Conservation (phyloP, 2,113 vertebrate genomes). For the Chaetodon trifascialis region DNA sequence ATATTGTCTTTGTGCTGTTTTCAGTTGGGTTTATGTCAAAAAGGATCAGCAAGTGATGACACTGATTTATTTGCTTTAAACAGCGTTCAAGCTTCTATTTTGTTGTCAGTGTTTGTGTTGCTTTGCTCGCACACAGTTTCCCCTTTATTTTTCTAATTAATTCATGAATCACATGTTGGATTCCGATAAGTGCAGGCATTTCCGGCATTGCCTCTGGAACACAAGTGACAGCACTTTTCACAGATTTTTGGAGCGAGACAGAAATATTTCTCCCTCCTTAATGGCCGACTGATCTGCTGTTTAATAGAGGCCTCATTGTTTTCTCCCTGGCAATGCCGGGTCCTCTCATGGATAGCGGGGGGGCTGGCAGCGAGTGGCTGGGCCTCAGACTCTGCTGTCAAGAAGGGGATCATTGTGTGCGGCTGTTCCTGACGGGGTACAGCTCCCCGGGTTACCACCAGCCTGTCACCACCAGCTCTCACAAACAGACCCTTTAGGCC, state of each 20-base stretch:
- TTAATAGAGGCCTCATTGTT: conserved; percentile 76
- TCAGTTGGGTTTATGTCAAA: no score
- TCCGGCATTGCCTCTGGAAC: neutral
- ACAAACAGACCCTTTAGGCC: conserved; percentile 54
- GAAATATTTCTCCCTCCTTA: conserved; percentile 32
- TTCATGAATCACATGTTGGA: neutral
- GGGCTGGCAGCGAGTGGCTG: conserved; percentile 38
- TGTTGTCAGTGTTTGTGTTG: neutral
- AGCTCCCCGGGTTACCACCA: conserved; percentile 55
- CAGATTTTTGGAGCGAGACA: neutral
- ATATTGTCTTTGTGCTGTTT: no score
- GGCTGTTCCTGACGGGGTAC: conserved; percentile 48
- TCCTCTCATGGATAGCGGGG: conserved; percentile 48
- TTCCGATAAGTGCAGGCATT: neutral
- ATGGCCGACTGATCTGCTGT: conserved; percentile 41
- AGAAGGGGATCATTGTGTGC: conserved; percentile 76
- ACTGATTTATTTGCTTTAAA: no score
- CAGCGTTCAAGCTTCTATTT: no score
- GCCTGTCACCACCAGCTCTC: conserved; percentile 70
- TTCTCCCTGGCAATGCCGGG: conserved; percentile 40
- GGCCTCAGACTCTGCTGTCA: conserved; percentile 35
- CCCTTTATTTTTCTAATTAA: neutral
- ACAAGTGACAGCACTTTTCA: neutral
- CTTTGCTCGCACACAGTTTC: neutral
- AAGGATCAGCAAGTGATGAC: no score